These are phyloP conservation scores for Hipparchia semele DNA, from an alignment of 2,888 invertebrate genomes.

Conservation along the genomic window DNA sequence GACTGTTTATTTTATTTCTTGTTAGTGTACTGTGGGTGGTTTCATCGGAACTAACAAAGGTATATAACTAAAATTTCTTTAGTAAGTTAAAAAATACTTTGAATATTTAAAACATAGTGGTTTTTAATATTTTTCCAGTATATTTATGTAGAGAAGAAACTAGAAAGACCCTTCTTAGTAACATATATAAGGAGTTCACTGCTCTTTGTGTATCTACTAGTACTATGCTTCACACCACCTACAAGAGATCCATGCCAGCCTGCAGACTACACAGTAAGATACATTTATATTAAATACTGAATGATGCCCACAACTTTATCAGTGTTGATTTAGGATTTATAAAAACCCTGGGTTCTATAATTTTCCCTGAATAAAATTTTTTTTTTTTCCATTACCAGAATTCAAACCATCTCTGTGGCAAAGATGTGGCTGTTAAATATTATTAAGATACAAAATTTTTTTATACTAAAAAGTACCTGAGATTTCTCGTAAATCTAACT, in stretches of 20 bases:
- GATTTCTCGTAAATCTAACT: too few species aligned
- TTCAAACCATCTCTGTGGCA: too few species aligned
- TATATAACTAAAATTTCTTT: constrained; percentile 62
- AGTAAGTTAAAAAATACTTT: not conserved
- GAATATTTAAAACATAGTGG: not conserved
- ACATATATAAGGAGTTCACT: constrained; percentile 97
- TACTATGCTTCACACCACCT: constrained; percentile 94
- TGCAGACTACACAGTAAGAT: constrained; percentile 88
- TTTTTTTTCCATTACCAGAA: too few species aligned
- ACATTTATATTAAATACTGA: not conserved
- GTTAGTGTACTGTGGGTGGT: constrained; percentile 98
- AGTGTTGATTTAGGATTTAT: not conserved
- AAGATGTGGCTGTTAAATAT: too few species aligned
- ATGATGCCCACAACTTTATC: too few species aligned
- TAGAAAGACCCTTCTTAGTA: constrained; percentile 97
- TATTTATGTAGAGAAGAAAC: constrained; percentile 91
- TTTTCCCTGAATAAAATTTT: too few species aligned
- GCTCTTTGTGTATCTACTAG: constrained; percentile 95
- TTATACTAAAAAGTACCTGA: too few species aligned
- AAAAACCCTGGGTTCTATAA: too few species aligned
- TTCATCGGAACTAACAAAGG: constrained; percentile 97
- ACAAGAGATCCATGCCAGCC: constrained; percentile 93
- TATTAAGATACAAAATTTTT: too few species aligned
- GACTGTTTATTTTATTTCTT: constrained; percentile 92
- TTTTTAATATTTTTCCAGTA: constrained; percentile 84